phyloP scores from a whole-genome alignment of 1,140 invertebrate genomes.

The Drosophila baimaii region DNA sequence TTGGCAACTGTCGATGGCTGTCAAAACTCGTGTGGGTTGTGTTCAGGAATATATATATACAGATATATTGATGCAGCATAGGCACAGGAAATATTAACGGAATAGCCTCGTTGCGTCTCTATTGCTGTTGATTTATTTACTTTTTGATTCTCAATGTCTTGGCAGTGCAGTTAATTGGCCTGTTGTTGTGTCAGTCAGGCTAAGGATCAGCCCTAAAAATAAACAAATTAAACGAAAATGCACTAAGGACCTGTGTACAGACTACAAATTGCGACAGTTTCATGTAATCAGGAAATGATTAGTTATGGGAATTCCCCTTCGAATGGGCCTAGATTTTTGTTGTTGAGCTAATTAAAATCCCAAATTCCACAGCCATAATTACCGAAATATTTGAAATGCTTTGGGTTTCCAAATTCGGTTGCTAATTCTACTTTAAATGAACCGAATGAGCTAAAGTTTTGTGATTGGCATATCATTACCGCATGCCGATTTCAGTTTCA shows the following conservation, averaged over 20 bases:
- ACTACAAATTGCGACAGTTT: conserved; percentile 67
- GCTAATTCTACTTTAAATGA: conserved; percentile 73
- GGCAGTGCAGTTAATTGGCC: conserved; percentile 77
- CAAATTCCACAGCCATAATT: conserved; percentile 63
- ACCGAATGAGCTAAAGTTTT: conserved; percentile 69
- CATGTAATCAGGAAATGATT: conserved; percentile 75
- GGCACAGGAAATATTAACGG: conserved; percentile 75
- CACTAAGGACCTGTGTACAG: not conserved
- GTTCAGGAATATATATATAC: not conserved
- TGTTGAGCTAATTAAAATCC: conserved; percentile 25
- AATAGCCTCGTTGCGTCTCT: not conserved
- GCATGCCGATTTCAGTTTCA: conserved; percentile 34
- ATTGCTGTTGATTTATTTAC: conserved; percentile 71
- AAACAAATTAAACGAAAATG: conserved; percentile 66
- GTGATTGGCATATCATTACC: conserved; percentile 79
- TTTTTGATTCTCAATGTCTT: conserved; percentile 68
- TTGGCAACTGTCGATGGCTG: conserved; percentile 63
- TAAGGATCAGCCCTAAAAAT: conserved; percentile 48
- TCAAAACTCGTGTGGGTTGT: conserved; percentile 68
- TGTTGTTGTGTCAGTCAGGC: conserved; percentile 64
- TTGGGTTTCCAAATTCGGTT: conserved; percentile 57
- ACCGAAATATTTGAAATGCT: conserved; percentile 58
- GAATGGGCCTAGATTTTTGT: not conserved
- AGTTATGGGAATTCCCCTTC: conserved; percentile 20
- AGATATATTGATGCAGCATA: conserved; percentile 51